phyloP scores from a whole-genome alignment of 2,888 invertebrate species.

The Physocephala rufipes region DNA sequence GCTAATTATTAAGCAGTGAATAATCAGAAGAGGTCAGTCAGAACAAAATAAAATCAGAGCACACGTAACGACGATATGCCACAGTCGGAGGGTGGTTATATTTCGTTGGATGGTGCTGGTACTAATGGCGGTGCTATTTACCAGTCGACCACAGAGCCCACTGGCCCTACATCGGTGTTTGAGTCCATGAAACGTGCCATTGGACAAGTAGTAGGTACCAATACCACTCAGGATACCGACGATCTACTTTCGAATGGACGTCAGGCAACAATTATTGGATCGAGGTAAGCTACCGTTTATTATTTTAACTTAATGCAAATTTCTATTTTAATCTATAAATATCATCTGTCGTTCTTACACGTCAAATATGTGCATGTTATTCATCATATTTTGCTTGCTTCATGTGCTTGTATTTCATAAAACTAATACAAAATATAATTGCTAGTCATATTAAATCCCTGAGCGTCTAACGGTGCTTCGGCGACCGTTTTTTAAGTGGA shows the following conservation, averaged over 20 bases:
- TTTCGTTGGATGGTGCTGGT: conserved; percentile 61
- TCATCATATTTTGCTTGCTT: background rate
- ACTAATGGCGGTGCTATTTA: conserved; percentile 63
- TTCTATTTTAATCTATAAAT: conserved; percentile 7
- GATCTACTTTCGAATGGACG: conserved; percentile 60
- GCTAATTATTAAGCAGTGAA: no score
- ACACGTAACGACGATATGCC: conserved; percentile 55
- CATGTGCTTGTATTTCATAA: background rate
- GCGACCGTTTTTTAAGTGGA: no score
- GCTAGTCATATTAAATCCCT: no score
- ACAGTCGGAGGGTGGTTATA: conserved; percentile 65
- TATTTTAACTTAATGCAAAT: background rate
- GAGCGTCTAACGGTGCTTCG: no score
- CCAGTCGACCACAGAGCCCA: conserved; percentile 66
- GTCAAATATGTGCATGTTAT: background rate
- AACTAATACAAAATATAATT: no score
- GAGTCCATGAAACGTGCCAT: conserved; percentile 64
- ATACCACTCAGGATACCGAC: conserved; percentile 55
- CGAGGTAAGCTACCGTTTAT: conserved; percentile 62
- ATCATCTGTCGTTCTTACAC: background rate
- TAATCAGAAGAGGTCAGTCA: no score
- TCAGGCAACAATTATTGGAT: conserved; percentile 61
- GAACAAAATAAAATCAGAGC: conserved; percentile 9
- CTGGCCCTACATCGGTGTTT: conserved; percentile 63
- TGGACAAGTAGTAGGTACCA: conserved; percentile 65